phyloP scores from a whole-genome alignment of 2,113 vertebrate genomes.

The Vulpes lagopus region DNA sequence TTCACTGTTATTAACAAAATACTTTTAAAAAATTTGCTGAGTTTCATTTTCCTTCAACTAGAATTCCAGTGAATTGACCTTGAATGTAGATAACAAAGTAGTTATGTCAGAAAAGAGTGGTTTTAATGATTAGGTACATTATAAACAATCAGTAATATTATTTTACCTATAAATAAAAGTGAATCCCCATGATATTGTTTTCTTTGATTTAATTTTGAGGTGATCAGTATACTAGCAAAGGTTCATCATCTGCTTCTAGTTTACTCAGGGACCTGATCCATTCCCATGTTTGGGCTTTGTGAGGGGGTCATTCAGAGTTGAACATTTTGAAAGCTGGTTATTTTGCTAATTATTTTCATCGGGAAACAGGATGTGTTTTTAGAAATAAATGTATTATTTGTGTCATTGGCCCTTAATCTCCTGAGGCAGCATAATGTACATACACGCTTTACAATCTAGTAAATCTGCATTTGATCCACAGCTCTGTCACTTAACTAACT shows the following conservation, averaged over 20 bases:
- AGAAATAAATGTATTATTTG: constrained; percentile 18
- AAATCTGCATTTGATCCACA: background rate
- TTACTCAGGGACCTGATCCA: background rate
- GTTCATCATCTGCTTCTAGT: background rate
- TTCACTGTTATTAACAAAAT: no score
- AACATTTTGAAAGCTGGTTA: constrained; percentile 31
- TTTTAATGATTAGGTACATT: background rate
- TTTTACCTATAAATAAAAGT: background rate
- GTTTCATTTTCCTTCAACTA: background rate
- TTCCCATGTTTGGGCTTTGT: background rate
- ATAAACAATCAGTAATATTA: background rate
- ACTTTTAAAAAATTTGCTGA: background rate
- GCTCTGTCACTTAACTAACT: background rate
- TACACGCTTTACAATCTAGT: background rate
- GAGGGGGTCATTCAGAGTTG: background rate
- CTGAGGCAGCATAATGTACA: background rate
- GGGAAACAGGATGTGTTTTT: background rate
- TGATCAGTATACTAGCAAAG: background rate
- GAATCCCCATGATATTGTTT: background rate
- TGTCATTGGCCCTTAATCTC: background rate
- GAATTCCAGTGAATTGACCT: background rate
- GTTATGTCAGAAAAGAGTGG: background rate
- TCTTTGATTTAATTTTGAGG: constrained; percentile 6
- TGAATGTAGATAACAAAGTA: background rate
- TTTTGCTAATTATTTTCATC: background rate